Percentiles rank a stretch among this genome's conserved stretches.
These are phyloP conservation scores for Mystacides longicornis DNA, from an alignment of 2,888 invertebrate species.

Conservation along the genomic window DNA sequence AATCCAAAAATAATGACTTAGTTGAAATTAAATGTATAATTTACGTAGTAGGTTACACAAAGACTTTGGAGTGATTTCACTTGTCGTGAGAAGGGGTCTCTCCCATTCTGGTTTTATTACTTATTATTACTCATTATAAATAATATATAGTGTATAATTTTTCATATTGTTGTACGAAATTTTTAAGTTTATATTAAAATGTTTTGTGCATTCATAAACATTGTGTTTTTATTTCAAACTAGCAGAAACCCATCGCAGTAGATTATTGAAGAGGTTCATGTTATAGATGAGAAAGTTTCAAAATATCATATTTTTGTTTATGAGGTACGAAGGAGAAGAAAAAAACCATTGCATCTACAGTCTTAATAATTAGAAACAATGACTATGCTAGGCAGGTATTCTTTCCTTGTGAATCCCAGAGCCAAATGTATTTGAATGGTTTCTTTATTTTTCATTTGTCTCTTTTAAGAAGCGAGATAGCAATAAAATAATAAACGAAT, in stretches of 20 bases:
- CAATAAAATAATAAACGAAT: too few species aligned
- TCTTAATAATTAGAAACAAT: too few species aligned
- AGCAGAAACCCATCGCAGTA: background rate
- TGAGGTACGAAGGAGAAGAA: background rate
- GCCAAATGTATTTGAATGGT: too few species aligned
- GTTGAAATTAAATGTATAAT: too few species aligned
- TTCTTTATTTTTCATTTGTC: too few species aligned
- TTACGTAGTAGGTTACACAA: constrained; percentile 24
- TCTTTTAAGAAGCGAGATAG: too few species aligned
- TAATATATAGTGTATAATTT: constrained; percentile 70
- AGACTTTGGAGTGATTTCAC: constrained; percentile 33
- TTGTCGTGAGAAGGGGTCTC: constrained; percentile 59
- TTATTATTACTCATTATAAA: too few species aligned
- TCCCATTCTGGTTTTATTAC: constrained; percentile 61
- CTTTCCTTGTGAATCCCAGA: too few species aligned
- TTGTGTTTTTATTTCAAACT: constrained; percentile 13
- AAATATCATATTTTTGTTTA: background rate
- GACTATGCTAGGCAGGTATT: too few species aligned
- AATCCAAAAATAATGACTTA: too few species aligned
- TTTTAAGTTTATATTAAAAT: constrained; percentile 84
- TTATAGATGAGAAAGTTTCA: background rate
- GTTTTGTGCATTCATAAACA: constrained; percentile 62
- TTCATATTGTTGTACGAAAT: constrained; percentile 80
- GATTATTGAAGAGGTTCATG: background rate
- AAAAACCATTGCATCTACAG: too few species aligned